Percentiles rank a stretch among this genome's conserved stretches.
Conservation (phyloP, 2,113 vertebrate genomes). For the Hippocampus abdominalis region DNA sequence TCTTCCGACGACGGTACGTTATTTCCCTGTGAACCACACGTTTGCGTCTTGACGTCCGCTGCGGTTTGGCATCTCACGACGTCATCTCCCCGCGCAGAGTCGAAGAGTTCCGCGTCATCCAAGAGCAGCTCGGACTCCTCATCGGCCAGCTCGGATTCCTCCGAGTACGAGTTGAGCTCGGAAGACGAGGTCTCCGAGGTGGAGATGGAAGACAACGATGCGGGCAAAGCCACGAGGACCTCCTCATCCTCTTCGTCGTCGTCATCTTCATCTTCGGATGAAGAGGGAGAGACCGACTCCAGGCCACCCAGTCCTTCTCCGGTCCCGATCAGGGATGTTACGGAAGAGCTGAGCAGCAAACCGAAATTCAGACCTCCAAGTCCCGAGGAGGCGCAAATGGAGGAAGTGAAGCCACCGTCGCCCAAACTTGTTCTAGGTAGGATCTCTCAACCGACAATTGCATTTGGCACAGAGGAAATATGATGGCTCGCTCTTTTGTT, state of each 20-base stretch:
- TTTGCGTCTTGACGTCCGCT: not conserved
- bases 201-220: conserved; percentile 62
- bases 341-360: conserved; percentile 43
- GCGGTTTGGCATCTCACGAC: not conserved
- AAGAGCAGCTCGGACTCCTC: conserved; percentile 79
- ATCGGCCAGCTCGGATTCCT: conserved; percentile 80
- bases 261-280: conserved; percentile 56
- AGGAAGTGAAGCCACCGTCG: conserved; percentile 50
- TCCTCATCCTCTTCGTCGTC: conserved; percentile 65
- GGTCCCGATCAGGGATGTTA: conserved; percentile 22
- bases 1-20: conserved; percentile 85
- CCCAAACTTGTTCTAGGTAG: conserved; percentile 61
- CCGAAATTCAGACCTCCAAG: conserved; percentile 41
- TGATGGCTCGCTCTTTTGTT: no score
- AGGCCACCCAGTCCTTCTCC: conserved; percentile 46
- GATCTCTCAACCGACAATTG: not conserved
- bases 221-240: conserved; percentile 28
- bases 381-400: conserved; percentile 35
- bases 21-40: not conserved
- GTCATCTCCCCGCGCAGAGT: conserved; percentile 61
- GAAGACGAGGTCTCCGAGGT: conserved; percentile 63
- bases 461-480: no score
- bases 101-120: conserved; percentile 73
- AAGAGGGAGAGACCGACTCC: conserved; percentile 36
- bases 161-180: conserved; percentile 85